phyloP scores from a whole-genome alignment of 2,797 vertebrate species.

The Tympanoctomys barrerae region DNA sequence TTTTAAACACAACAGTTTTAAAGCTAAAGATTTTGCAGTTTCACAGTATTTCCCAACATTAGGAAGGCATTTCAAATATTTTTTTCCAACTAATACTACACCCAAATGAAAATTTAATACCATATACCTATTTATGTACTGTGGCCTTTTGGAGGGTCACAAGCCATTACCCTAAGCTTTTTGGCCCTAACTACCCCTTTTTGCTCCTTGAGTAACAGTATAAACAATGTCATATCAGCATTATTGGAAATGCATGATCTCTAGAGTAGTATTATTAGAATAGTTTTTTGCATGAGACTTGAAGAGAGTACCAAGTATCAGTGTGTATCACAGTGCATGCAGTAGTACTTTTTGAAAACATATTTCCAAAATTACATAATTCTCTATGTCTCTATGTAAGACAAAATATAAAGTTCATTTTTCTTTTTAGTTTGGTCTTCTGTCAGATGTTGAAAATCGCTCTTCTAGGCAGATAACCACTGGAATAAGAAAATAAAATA shows the following conservation, averaged over 20 bases:
- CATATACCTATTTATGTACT: neutral
- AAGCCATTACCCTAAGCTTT: neutral
- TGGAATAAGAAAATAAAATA: neutral
- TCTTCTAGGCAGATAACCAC: neutral
- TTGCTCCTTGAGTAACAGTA: neutral
- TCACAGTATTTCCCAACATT: neutral
- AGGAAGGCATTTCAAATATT: neutral
- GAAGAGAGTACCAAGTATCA: neutral
- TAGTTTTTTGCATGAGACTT: neutral
- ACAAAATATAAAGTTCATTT: neutral
- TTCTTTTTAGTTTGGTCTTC: neutral
- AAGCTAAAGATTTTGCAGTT: neutral
- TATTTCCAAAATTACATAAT: neutral
- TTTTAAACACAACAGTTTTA: constrained; percentile 23
- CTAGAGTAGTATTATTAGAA: neutral
- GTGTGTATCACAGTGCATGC: neutral
- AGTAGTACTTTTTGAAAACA: constrained; percentile 15
- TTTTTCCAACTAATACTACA: neutral
- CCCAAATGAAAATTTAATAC: neutral
- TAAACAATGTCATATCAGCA: neutral
- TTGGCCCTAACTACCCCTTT: neutral
- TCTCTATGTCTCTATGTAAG: neutral
- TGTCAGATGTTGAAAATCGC: neutral
- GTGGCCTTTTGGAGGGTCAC: neutral
- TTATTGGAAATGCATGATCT: neutral